These are phyloP conservation scores for Pachycephus smyrnensis DNA, from an alignment of 2,888 invertebrate genomes.

Conservation along the genomic window DNA sequence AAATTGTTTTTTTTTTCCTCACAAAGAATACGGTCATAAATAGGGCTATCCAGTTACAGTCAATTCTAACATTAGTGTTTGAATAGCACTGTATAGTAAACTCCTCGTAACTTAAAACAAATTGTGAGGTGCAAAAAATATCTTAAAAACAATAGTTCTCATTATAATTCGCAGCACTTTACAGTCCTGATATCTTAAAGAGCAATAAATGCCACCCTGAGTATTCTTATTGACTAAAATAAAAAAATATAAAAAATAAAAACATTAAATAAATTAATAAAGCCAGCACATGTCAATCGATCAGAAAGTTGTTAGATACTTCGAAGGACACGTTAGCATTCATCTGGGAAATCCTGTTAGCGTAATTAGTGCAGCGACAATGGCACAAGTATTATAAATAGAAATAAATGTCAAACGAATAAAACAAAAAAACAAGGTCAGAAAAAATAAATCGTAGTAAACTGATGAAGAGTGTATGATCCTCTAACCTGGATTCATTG, in stretches of 20 bases:
- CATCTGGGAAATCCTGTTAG: conserved; percentile 12
- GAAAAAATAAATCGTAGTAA: conserved; percentile 66
- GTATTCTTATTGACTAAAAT: not conserved
- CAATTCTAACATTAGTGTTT: no score
- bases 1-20: no score
- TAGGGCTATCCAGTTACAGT: no score
- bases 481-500: conserved; percentile 96
- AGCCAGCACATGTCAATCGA: not conserved
- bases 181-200: not conserved
- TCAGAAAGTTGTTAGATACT: not conserved
- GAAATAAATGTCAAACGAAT: conserved; percentile 52
- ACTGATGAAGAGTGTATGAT: conserved; percentile 59
- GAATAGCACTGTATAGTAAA: no score
- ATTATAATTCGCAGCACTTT: not conserved
- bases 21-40: no score
- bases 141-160: no score
- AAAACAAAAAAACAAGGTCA: conserved; percentile 65
- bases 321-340: not conserved
- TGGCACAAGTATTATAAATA: conserved; percentile 9
- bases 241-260: conserved; percentile 14
- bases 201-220: not conserved
- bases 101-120: no score
- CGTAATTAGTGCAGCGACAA: conserved; percentile 21
- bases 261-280: conserved; percentile 26
- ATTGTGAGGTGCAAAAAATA: no score